Evolutionary conservation across 2,797 vertebrate species (phyloP).

Genomic region (Orientallactaga sibirica): DNA sequence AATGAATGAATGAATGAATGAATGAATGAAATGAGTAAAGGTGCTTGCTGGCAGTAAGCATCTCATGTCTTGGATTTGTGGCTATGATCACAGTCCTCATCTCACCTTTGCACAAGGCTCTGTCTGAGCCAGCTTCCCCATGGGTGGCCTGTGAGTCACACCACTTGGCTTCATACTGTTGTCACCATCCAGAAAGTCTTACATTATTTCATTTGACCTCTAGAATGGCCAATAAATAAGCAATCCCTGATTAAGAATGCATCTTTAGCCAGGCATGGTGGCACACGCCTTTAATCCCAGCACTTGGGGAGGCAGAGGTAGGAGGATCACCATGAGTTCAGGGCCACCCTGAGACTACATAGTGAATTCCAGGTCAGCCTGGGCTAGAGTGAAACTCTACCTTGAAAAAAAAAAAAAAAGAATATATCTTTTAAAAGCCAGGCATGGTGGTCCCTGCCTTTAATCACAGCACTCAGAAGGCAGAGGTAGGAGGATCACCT

Average conservation of each 20-base stretch:
- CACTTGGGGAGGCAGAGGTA: too few relatives aligned
- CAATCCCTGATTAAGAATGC: neutral
- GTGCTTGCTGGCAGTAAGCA: neutral
- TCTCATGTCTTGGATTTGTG: neutral
- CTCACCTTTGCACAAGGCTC: neutral
- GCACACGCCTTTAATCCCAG: too few relatives aligned
- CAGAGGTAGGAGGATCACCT: too few relatives aligned
- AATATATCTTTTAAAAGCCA: too few relatives aligned
- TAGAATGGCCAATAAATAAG: neutral
- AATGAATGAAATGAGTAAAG: neutral
- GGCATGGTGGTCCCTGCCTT: too few relatives aligned
- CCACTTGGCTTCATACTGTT: neutral
- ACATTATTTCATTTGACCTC: constrained; percentile 16
- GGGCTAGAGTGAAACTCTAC: too few relatives aligned
- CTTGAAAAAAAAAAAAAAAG: too few relatives aligned
- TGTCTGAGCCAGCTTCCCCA: neutral
- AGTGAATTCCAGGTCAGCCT: too few relatives aligned
- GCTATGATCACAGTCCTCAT: neutral
- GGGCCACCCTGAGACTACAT: too few relatives aligned
- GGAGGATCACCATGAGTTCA: too few relatives aligned
- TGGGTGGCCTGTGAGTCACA: accelerated
- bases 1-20: too few relatives aligned
- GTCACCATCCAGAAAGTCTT: neutral
- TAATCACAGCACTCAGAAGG: too few relatives aligned
- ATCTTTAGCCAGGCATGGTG: neutral